A percentile compares a stretch with the other conserved stretches of the same genome.
Conservation (phyloP, 2,888 invertebrate species). For the Mythimna albipuncta region DNA sequence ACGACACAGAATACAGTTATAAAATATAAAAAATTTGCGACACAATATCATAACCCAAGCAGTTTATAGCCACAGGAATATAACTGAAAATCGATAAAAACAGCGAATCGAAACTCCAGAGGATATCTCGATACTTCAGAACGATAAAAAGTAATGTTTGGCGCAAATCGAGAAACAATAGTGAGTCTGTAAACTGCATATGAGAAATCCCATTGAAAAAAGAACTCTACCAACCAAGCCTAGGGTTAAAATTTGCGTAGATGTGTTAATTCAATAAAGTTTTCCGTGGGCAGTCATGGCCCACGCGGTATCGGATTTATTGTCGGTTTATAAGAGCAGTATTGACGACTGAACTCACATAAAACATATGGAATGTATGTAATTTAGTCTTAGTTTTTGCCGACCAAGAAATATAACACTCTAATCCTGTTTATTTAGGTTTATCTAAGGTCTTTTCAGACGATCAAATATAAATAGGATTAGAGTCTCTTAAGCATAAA, state of each 20-base stretch:
- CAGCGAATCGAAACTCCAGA: conserved; percentile 71
- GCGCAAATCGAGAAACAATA: conserved; percentile 83
- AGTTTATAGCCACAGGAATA: conserved; percentile 65
- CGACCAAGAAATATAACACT: no score
- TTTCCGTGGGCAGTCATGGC: conserved; percentile 65
- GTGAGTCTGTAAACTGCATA: conserved; percentile 72
- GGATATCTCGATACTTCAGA: conserved; percentile 77
- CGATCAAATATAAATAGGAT: no score
- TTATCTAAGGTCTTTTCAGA: no score
- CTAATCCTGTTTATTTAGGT: no score
- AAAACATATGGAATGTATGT: conserved; percentile 54
- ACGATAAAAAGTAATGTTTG: conserved; percentile 84
- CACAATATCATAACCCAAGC: conserved; percentile 55
- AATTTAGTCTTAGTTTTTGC: conserved; percentile 27
- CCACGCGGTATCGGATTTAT: conserved; percentile 70
- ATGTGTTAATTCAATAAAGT: conserved; percentile 55
- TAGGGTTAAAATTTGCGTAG: conserved; percentile 35
- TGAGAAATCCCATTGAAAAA: conserved; percentile 6
- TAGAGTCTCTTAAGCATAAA: no score
- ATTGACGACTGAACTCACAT: conserved; percentile 60
- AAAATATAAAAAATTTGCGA: conserved; percentile 43
- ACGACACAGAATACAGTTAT: conserved; percentile 32
- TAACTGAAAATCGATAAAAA: conserved; percentile 74
- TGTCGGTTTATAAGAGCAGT: conserved; percentile 64
- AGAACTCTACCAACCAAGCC: neutral